Evolutionary conservation across 1,140 invertebrate species (phyloP).

Genomic region (Gerris buenoi): DNA sequence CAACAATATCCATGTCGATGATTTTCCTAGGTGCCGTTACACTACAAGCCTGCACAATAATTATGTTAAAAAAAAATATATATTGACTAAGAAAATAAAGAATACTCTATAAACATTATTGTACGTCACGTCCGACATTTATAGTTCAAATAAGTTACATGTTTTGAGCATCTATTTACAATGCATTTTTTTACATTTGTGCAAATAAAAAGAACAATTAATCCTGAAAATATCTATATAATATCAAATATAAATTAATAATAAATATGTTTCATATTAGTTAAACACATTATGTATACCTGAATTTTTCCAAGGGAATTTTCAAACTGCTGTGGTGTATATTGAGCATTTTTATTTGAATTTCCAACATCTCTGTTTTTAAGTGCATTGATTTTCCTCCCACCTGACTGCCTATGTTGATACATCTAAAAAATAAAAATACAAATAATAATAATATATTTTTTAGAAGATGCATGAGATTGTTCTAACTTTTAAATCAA

Average conservation of each 20-base stretch:
- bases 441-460: neutral
- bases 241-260: too few relatives aligned
- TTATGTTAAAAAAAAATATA: neutral
- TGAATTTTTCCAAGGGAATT: constrained; percentile 23
- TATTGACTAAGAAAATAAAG: too few relatives aligned
- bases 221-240: too few relatives aligned
- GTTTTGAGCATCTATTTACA: too few relatives aligned
- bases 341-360: constrained; percentile 13
- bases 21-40: constrained; percentile 17
- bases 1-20: constrained; percentile 14
- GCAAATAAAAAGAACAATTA: too few relatives aligned
- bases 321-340: constrained; percentile 23
- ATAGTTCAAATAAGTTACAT: too few relatives aligned
- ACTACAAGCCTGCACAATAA: constrained; percentile 11
- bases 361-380: constrained; percentile 3
- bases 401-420: constrained; percentile 9
- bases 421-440: constrained; percentile 11
- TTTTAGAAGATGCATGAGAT: neutral
- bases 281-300: too few relatives aligned
- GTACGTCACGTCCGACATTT: too few relatives aligned
- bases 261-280: too few relatives aligned
- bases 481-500: neutral
- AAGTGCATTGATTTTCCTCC: neutral
- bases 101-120: too few relatives aligned
- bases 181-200: too few relatives aligned